Evolutionary conservation across 2,113 vertebrate genomes (phyloP).

Genomic region (Anguilla japonica): DNA sequence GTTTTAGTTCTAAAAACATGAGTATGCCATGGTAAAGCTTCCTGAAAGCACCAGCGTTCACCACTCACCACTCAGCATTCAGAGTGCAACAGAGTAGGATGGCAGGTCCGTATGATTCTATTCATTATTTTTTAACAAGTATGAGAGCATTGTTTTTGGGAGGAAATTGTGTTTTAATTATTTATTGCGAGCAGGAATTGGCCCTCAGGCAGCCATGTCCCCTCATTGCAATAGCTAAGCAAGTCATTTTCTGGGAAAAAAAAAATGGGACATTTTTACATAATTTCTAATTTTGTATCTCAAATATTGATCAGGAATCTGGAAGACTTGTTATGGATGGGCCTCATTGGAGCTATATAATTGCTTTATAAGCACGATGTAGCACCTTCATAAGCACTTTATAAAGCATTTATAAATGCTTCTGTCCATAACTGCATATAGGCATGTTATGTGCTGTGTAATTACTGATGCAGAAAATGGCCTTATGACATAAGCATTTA

Average conservation of each 20-base stretch:
- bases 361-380: too few species aligned
- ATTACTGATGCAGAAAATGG: too few species aligned
- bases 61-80: background rate
- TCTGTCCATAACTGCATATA: too few species aligned
- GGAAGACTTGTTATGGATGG: background rate
- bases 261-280: background rate
- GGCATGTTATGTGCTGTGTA: too few species aligned
- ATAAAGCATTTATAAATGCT: too few species aligned
- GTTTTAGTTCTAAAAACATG: background rate
- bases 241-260: background rate
- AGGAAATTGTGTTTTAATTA: background rate
- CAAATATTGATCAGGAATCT: background rate
- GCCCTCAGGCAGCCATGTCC: background rate
- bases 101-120: background rate
- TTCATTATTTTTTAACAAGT: constrained; percentile 9
- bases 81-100: background rate
- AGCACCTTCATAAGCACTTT: too few species aligned
- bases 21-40: background rate
- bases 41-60: background rate
- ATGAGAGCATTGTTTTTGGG: background rate
- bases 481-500: background rate
- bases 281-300: background rate
- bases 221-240: background rate
- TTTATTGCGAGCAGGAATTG: background rate
- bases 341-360: background rate